phyloP scores from a whole-genome alignment of 2,113 vertebrate genomes.

The Planiliza haematocheilus region DNA sequence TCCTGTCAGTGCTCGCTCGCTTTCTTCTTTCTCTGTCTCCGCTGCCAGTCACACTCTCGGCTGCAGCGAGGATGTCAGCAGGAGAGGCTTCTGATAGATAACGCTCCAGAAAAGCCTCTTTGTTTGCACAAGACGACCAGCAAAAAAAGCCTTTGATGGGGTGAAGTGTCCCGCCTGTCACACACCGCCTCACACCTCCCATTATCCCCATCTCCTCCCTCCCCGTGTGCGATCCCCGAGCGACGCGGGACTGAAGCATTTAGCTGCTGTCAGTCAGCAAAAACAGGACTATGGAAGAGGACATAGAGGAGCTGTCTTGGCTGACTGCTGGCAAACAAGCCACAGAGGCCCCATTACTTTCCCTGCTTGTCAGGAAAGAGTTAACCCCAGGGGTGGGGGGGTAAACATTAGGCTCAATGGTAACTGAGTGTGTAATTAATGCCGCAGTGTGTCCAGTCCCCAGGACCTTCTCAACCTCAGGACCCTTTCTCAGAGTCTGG shows the following conservation, averaged over 20 bases:
- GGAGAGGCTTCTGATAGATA: conserved; percentile 70
- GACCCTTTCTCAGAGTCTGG: conserved; percentile 89
- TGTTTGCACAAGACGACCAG: conserved; percentile 69
- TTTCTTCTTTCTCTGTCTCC: conserved; percentile 62
- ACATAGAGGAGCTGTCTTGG: conserved; percentile 69
- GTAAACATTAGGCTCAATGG: conserved; percentile 88
- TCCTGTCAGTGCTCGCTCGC: conserved; percentile 68
- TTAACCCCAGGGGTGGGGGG: conserved; percentile 80
- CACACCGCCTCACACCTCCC: conserved; percentile 62
- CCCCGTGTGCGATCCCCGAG: conserved; percentile 42
- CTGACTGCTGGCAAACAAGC: conserved; percentile 77
- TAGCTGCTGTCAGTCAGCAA: conserved; percentile 67
- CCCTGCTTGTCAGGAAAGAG: conserved; percentile 85
- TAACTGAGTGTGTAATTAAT: conserved; percentile 98
- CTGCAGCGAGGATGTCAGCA: conserved; percentile 68
- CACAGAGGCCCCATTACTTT: conserved; percentile 80
- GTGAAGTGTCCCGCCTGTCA: conserved; percentile 66
- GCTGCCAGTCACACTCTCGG: conserved; percentile 56
- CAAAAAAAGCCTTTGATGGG: conserved; percentile 69
- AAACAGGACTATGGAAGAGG: conserved; percentile 48
- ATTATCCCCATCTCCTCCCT: conserved; percentile 55
- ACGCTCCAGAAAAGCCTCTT: conserved; percentile 69
- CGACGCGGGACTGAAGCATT: conserved; percentile 57
- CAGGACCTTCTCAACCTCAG: conserved; percentile 86
- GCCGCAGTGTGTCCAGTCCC: conserved; percentile 90